Conservation (phyloP, 1,140 invertebrate species). For the Tenebrio molitor region DNA sequence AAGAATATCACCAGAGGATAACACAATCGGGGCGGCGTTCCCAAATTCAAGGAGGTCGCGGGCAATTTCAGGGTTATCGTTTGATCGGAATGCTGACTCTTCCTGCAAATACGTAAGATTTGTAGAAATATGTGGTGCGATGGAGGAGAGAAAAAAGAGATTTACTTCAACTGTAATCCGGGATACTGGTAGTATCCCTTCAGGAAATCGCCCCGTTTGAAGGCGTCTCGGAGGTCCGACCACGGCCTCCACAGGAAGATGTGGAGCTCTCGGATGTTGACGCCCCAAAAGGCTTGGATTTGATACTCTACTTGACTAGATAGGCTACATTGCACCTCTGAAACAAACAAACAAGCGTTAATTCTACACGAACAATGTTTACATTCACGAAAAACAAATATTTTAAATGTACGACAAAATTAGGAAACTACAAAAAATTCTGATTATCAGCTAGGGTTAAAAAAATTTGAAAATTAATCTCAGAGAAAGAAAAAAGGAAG, state of each 20-base stretch:
- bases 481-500: too few relatives aligned
- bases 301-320: constrained; percentile 82
- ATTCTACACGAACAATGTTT: too few relatives aligned
- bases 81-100: constrained; percentile 76
- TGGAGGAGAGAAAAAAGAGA: constrained; percentile 19
- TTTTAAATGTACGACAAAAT: too few relatives aligned
- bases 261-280: constrained; percentile 81
- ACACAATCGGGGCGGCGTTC: constrained; percentile 78
- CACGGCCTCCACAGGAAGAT: constrained; percentile 80
- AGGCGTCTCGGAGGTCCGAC: constrained; percentile 73
- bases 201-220: constrained; percentile 71
- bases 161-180: constrained; percentile 67
- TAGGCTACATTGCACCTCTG: constrained; percentile 79
- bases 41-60: constrained; percentile 74
- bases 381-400: too few relatives aligned
- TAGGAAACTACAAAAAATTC: too few relatives aligned
- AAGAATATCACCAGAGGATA: constrained; percentile 83
- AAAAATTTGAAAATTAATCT: too few relatives aligned
- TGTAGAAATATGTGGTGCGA: too few relatives aligned
- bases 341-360: constrained; percentile 59
- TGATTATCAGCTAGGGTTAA: too few relatives aligned
- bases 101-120: constrained; percentile 66
- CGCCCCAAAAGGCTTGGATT: constrained; percentile 81
- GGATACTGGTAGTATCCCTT: constrained; percentile 69
- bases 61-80: constrained; percentile 74